Conservation (phyloP, 2,888 invertebrate species). For the Phrixothrix hirtus region DNA sequence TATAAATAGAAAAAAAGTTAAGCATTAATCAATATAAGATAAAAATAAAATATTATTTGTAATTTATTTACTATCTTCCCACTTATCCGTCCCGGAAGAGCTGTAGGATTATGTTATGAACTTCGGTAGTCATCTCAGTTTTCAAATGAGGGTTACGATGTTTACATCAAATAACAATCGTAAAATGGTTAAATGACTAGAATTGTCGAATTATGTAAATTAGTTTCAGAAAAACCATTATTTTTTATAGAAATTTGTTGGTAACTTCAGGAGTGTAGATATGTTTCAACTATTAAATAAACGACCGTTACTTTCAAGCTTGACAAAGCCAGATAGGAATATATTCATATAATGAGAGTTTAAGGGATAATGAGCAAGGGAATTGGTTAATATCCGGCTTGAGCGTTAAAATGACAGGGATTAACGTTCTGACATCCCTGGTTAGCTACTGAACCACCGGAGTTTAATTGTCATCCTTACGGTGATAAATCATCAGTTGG, state of each 20-base stretch:
- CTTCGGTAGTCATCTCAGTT: constrained; percentile 38
- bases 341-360: constrained; percentile 31
- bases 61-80: no score
- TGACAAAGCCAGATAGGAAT: constrained; percentile 15
- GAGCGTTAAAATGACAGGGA: constrained; percentile 45
- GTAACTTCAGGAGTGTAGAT: no score
- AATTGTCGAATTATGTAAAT: constrained; percentile 15
- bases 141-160: constrained; percentile 21
- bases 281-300: constrained; percentile 7
- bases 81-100: constrained; percentile 39
- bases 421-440: constrained; percentile 40
- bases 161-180: constrained; percentile 11
- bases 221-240: no score
- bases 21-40: no score
- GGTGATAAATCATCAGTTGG: constrained; percentile 15
- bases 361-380: constrained; percentile 41
- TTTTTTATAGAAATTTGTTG: no score
- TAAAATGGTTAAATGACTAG: constrained; percentile 19
- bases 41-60: no score
- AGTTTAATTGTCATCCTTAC: constrained; percentile 34
- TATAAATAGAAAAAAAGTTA: no score
- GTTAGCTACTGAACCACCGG: constrained; percentile 34
- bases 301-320: constrained; percentile 10
- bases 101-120: constrained; percentile 38
- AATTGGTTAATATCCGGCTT: constrained; percentile 49